Evolutionary conservation across 2,888 invertebrate genomes (phyloP).

Genomic region (Eilema depressum): DNA sequence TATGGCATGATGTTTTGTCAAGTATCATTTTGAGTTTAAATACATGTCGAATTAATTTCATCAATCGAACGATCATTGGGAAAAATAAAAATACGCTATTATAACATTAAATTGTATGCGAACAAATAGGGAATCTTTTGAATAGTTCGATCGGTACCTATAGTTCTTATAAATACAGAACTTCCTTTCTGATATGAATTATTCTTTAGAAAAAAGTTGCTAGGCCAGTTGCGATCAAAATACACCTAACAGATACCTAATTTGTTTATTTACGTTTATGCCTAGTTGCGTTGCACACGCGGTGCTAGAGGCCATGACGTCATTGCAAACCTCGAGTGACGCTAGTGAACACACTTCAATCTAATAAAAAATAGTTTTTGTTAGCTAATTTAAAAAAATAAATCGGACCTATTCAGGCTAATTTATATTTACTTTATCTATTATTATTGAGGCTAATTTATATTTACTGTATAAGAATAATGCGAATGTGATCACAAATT

Average conservation of each 20-base stretch:
- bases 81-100: no score
- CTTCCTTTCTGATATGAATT: not conserved
- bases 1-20: no score
- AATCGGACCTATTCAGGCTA: not conserved
- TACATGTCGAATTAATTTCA: no score
- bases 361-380: slow-evolving; percentile 2
- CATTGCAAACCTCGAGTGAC: slow-evolving; percentile 62
- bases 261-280: slow-evolving; percentile 73
- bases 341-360: slow-evolving; percentile 33
- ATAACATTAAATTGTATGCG: no score
- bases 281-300: slow-evolving; percentile 58
- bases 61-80: no score
- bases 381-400: not conserved
- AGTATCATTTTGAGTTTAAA: no score
- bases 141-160: no score
- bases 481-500: not conserved
- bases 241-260: slow-evolving; percentile 39
- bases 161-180: not conserved
- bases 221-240: slow-evolving; percentile 19
- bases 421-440: not conserved
- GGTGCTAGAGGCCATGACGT: slow-evolving; percentile 63
- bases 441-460: not conserved
- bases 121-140: no score
- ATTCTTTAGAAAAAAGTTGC: slow-evolving; percentile 29
- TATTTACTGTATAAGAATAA: no score